Evolutionary conservation across 2,888 invertebrate species (phyloP).

Genomic region (Lordiphosa fenestrarum): DNA sequence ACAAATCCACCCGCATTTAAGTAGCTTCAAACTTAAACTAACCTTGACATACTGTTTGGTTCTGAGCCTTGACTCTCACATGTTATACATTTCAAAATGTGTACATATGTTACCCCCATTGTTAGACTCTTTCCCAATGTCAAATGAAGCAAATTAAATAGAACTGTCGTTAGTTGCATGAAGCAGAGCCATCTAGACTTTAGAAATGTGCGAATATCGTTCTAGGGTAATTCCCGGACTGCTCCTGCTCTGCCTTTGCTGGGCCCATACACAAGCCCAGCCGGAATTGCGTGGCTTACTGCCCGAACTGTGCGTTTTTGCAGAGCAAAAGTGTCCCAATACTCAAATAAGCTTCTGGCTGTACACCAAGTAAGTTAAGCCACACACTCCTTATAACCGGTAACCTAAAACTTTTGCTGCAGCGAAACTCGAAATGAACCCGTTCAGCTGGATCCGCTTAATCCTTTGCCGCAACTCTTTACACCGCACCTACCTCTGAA

Average conservation of each 20-base stretch:
- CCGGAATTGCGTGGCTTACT: slow-evolving; percentile 19
- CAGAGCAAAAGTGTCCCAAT: slow-evolving; percentile 82
- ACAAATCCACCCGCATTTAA: slow-evolving; percentile 18
- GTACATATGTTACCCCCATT: slow-evolving; percentile 30
- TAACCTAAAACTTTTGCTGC: background rate
- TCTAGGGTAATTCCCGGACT: background rate
- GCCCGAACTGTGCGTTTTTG: slow-evolving; percentile 53
- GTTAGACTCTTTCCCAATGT: slow-evolving; percentile 31
- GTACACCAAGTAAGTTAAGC: slow-evolving; percentile 82
- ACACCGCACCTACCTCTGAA: slow-evolving; percentile 81
- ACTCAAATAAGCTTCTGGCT: slow-evolving; percentile 83
- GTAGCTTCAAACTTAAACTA: slow-evolving; percentile 3
- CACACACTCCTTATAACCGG: background rate
- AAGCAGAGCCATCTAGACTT: slow-evolving; percentile 33
- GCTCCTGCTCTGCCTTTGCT: slow-evolving; percentile 11
- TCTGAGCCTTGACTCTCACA: slow-evolving; percentile 43
- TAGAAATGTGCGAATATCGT: slow-evolving; percentile 45
- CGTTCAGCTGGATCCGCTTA: slow-evolving; percentile 78
- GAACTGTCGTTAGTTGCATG: slow-evolving; percentile 33
- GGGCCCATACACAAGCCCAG: slow-evolving; percentile 3
- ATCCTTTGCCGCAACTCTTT: slow-evolving; percentile 43
- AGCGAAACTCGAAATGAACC: slow-evolving; percentile 71
- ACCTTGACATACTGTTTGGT: slow-evolving; percentile 41
- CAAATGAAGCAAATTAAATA: slow-evolving; percentile 44
- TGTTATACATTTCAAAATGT: background rate